Conservation (phyloP, 2,888 invertebrate genomes). For the Idaea straminata region DNA sequence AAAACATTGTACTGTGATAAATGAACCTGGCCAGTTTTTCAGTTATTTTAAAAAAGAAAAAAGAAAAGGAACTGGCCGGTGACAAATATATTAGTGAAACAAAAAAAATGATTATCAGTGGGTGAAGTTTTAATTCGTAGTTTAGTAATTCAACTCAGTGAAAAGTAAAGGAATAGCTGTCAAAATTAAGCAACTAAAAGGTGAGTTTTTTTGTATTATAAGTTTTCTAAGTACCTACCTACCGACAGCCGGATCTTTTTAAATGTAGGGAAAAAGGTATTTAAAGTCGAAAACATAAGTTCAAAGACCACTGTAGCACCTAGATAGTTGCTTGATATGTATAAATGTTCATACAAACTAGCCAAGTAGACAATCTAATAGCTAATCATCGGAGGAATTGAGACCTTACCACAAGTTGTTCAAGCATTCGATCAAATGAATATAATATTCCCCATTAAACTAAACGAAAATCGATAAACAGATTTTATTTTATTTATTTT, state of each 20-base stretch:
- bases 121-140: not conserved
- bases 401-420: too few species aligned
- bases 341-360: too few species aligned
- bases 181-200: conserved; percentile 67
- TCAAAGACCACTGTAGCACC: not conserved
- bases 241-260: not conserved
- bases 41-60: too few species aligned
- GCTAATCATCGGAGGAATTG: too few species aligned
- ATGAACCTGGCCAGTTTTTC: not conserved
- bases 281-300: not conserved
- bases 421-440: too few species aligned
- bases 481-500: too few species aligned
- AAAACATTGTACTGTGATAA: not conserved
- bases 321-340: too few species aligned
- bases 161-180: conserved; percentile 24
- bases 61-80: too few species aligned
- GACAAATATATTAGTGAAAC: not conserved
- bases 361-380: too few species aligned
- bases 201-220: conserved; percentile 39
- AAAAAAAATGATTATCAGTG: conserved; percentile 2
- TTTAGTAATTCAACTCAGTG: conserved; percentile 6
- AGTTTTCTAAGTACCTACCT: not conserved
- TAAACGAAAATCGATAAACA: too few species aligned
- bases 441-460: too few species aligned
- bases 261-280: not conserved